These are phyloP conservation scores for Lucilia sericata DNA, from an alignment of 1,140 invertebrate species.

Conservation along the genomic window DNA sequence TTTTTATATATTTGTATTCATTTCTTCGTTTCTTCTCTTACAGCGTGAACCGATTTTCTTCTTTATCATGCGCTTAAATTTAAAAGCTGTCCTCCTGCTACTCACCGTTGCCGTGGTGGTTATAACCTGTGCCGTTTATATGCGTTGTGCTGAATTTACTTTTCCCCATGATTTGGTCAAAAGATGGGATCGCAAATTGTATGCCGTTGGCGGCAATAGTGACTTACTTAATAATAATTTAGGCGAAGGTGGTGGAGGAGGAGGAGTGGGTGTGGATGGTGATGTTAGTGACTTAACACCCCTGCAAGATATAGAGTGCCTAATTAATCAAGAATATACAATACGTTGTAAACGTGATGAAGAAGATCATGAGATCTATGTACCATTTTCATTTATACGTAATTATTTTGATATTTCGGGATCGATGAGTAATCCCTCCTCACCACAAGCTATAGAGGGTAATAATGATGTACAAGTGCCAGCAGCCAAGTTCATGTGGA, in stretches of 20 bases:
- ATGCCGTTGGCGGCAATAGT: constrained; percentile 36
- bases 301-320: constrained; percentile 85
- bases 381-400: constrained; percentile 93
- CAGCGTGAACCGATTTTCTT: constrained; percentile 65
- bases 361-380: constrained; percentile 86
- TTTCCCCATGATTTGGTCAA: constrained; percentile 61
- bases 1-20: background rate
- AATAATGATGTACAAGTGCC: constrained; percentile 70
- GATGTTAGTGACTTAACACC: constrained; percentile 39
- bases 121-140: constrained; percentile 71
- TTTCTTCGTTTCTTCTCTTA: background rate
- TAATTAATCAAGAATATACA: constrained; percentile 90
- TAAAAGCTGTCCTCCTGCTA: constrained; percentile 70
- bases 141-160: constrained; percentile 69
- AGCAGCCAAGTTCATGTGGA: constrained; percentile 88
- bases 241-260: constrained; percentile 21
- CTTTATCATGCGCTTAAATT: constrained; percentile 72
- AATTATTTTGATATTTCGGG: constrained; percentile 92
- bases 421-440: constrained; percentile 46
- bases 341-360: constrained; percentile 86
- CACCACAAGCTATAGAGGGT: constrained; percentile 50
- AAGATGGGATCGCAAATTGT: constrained; percentile 48
- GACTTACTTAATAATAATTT: constrained; percentile 38
- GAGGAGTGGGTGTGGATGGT: background rate
- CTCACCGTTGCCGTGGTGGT: constrained; percentile 69